Conservation (phyloP, 2,888 invertebrate genomes). For the Creontiades dilutus region DNA sequence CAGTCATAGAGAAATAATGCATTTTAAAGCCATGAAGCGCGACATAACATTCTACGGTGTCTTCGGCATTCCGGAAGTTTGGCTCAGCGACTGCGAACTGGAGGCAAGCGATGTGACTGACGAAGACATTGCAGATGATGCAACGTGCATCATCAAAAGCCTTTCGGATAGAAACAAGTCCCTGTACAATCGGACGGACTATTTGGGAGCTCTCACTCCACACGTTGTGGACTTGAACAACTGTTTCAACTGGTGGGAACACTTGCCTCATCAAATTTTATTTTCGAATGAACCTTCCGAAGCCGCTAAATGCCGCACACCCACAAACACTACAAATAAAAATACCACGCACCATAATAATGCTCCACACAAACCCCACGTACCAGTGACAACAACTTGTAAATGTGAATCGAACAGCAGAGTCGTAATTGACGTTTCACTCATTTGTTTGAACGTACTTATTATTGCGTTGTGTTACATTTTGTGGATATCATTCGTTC, state of each 20-base stretch:
- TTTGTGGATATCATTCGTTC: conserved; percentile 40
- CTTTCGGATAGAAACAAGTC: background rate
- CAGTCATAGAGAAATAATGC: background rate
- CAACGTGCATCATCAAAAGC: background rate
- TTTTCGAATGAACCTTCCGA: background rate
- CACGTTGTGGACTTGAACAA: conserved; percentile 55
- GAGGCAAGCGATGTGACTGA: background rate
- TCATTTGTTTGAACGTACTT: conserved; percentile 19
- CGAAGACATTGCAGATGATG: conserved; percentile 42
- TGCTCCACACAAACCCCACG: background rate
- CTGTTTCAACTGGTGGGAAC: conserved; percentile 65
- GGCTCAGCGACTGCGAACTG: conserved; percentile 26
- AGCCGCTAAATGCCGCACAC: background rate
- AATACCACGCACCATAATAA: background rate
- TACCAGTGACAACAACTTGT: background rate
- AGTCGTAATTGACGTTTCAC: background rate
- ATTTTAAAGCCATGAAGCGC: background rate
- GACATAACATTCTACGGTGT: conserved; percentile 54
- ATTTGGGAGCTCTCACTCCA: conserved; percentile 47
- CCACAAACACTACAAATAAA: background rate
- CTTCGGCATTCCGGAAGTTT: conserved; percentile 57
- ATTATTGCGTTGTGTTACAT: conserved; percentile 41
- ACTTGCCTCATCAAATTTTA: background rate
- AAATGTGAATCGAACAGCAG: conserved; percentile 18
- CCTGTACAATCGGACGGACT: conserved; percentile 12